Conservation (phyloP, 2,113 vertebrate species). For the Rhineura floridana region DNA sequence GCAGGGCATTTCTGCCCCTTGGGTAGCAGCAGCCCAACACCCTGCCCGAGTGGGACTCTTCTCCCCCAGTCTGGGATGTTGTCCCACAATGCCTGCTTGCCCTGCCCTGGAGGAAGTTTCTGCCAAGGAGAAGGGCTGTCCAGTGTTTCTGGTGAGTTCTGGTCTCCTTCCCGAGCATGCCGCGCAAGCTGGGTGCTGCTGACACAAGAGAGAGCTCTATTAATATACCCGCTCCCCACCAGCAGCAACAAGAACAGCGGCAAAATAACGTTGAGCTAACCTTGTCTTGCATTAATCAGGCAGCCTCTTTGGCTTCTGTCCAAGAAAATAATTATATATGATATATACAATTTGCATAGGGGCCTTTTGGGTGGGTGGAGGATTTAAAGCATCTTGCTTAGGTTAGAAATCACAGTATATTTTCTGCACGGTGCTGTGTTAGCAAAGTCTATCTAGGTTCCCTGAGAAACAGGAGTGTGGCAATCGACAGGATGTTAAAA, state of each 20-base stretch:
- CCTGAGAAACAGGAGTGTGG: neutral
- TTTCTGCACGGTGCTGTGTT: neutral
- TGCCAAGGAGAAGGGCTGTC: slow-evolving; percentile 77
- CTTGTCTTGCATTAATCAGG: neutral
- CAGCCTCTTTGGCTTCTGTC: neutral
- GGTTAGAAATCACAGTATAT: neutral
- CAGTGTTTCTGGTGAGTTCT: slow-evolving; percentile 54
- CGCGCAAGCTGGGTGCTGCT: neutral
- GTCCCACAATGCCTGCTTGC: slow-evolving; percentile 71
- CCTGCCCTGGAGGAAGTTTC: slow-evolving; percentile 81
- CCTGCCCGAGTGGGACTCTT: slow-evolving; percentile 81
- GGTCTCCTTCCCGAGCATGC: no score
- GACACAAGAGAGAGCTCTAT: neutral
- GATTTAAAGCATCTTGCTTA: neutral
- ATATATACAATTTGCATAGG: neutral
- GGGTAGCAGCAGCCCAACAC: slow-evolving; percentile 77
- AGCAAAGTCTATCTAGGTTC: neutral
- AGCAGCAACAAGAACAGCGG: no score
- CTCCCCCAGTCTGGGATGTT: slow-evolving; percentile 75
- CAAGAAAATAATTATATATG: neutral
- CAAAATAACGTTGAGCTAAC: neutral
- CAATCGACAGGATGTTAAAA: neutral
- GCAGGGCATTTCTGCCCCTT: slow-evolving; percentile 81
- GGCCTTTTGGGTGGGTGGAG: neutral
- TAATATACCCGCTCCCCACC: neutral